Conservation (phyloP, 2,113 vertebrate species). For the Spermophilus dauricus region DNA sequence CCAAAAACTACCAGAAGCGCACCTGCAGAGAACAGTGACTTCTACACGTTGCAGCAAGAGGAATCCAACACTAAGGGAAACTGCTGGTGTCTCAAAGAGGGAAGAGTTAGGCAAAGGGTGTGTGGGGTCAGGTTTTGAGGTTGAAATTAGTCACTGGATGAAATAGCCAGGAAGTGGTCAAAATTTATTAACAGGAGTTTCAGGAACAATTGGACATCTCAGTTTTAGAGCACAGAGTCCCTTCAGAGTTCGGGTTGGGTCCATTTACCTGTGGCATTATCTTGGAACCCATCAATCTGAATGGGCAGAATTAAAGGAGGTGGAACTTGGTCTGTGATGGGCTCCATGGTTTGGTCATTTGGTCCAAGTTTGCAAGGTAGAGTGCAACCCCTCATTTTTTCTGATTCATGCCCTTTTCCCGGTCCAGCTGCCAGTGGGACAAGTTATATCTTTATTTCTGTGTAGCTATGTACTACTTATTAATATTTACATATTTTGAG, state of each 20-base stretch:
- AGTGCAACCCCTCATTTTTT: background rate
- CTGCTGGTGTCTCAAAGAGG: background rate
- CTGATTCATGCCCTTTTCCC: background rate
- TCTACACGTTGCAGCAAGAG: background rate
- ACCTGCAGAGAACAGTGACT: background rate
- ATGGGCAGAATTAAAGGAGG: background rate
- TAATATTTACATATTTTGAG: background rate
- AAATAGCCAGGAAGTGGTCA: background rate
- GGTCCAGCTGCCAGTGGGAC: background rate
- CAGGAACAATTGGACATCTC: background rate
- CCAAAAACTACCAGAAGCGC: background rate
- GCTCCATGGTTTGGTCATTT: background rate
- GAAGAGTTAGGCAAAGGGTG: background rate
- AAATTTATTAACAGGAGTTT: background rate
- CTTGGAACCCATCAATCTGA: background rate
- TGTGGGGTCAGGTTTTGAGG: background rate
- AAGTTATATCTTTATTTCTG: conserved; percentile 2
- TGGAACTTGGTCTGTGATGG: background rate
- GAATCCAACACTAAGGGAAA: background rate
- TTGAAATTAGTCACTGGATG: no score
- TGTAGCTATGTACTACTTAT: background rate
- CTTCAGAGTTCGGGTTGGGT: background rate
- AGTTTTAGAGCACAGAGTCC: background rate
- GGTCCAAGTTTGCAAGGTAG: background rate
- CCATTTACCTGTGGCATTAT: background rate